phyloP scores from a whole-genome alignment of 1,140 invertebrate species.

The Drosophila bocki region DNA sequence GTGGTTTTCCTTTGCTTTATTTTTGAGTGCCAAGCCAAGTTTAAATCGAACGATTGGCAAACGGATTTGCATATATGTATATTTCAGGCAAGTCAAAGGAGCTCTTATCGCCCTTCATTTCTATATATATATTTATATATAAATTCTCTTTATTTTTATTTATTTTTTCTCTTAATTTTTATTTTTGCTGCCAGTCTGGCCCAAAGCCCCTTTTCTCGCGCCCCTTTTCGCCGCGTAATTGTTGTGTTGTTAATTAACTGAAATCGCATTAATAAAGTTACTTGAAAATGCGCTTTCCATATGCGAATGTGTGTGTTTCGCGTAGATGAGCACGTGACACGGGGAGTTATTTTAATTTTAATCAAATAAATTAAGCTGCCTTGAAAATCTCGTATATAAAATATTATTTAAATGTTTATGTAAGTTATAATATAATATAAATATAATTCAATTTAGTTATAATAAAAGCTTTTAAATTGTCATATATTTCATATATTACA shows the following conservation, averaged over 20 bases:
- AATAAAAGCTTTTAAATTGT: too few species aligned
- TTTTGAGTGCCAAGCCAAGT: slow-evolving; percentile 1
- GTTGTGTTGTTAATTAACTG: slow-evolving; percentile 79
- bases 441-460: too few species aligned
- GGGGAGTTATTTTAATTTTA: not conserved
- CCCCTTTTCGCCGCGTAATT: slow-evolving; percentile 49
- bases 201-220: not conserved
- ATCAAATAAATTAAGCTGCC: too few species aligned
- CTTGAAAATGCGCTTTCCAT: slow-evolving; percentile 49
- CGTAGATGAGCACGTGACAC: slow-evolving; percentile 21
- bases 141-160: not conserved
- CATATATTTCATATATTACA: too few species aligned
- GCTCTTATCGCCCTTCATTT: not conserved
- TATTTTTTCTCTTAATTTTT: not conserved
- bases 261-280: slow-evolving; percentile 80
- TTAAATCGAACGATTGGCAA: slow-evolving; percentile 3
- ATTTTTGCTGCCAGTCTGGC: not conserved
- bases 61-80: not conserved
- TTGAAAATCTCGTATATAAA: too few species aligned
- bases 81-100: slow-evolving; percentile 1
- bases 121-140: not conserved
- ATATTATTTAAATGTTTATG: not conserved
- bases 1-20: not conserved
- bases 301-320: slow-evolving; percentile 23
- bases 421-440: too few species aligned